phyloP scores from a whole-genome alignment of 2,113 vertebrate genomes.

The Rhinopomastus cyanomelas region DNA sequence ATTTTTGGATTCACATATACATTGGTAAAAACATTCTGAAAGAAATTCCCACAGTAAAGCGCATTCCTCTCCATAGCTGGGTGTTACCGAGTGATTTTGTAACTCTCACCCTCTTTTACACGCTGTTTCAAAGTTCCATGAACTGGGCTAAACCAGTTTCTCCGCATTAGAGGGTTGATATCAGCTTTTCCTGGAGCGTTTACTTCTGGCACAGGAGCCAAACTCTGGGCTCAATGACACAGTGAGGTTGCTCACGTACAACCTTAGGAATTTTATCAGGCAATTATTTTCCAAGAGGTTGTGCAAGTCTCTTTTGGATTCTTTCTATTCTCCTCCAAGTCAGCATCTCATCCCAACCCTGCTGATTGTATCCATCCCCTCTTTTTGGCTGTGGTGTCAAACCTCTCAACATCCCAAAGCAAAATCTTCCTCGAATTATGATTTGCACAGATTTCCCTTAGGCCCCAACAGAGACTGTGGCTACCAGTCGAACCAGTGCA shows the following conservation, averaged over 20 bases:
- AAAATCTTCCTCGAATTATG: not conserved
- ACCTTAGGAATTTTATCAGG: not conserved
- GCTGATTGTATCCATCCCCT: not conserved
- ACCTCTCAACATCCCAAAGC: not conserved
- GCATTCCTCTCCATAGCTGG: not conserved
- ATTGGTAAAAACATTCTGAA: not conserved
- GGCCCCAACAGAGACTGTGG: not conserved
- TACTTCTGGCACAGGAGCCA: not conserved
- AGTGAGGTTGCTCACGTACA: not conserved
- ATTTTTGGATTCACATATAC: not conserved
- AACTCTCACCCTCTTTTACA: not conserved
- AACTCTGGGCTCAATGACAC: not conserved
- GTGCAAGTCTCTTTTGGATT: not conserved
- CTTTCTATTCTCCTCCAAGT: not conserved
- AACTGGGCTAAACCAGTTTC: not conserved
- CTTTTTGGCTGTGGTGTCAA: not conserved
- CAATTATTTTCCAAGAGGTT: not conserved
- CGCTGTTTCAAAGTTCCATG: not conserved
- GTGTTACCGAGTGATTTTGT: not conserved
- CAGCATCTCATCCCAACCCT: not conserved
- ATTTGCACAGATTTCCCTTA: not conserved
- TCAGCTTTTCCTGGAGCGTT: not conserved
- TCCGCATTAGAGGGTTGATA: not conserved
- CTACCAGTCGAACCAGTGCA: not conserved
- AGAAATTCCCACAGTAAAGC: not conserved